A percentile compares a stretch with the other conserved stretches of the same genome.
These are phyloP conservation scores for Potorous gilbertii DNA, from an alignment of 2,797 vertebrate genomes.

Conservation along the genomic window DNA sequence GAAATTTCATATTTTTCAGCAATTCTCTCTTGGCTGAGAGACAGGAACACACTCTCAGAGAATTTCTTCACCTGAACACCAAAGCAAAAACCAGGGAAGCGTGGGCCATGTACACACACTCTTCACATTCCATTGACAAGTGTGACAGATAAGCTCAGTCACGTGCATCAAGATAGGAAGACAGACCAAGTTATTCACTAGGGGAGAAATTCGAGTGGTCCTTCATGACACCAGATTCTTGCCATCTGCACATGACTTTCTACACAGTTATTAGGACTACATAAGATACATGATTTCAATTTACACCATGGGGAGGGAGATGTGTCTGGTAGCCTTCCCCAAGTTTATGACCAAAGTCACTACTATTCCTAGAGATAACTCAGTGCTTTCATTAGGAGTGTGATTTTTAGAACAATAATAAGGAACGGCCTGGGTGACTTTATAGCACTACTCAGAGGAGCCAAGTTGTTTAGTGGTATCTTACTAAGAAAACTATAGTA, in stretches of 20 bases:
- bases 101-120: not conserved
- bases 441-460: not conserved
- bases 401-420: conserved; percentile 28
- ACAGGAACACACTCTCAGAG: conserved; percentile 1
- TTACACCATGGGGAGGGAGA: not conserved
- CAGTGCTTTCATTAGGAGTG: conserved; percentile 31
- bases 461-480: not conserved
- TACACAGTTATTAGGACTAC: conserved; percentile 19
- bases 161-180: not conserved
- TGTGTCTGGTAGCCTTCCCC: conserved; percentile 48
- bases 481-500: not conserved
- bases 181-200: not conserved
- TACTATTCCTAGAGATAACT: not conserved
- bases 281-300: conserved; percentile 48
- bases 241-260: not conserved
- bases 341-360: conserved; percentile 48
- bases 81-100: not conserved
- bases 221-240: not conserved
- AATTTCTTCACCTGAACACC: conserved; percentile 27
- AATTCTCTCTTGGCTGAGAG: conserved; percentile 37
- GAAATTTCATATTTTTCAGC: conserved; percentile 29
- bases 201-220: conserved; percentile 1
- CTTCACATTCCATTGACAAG: not conserved
- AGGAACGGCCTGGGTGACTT: not conserved
- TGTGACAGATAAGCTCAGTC: not conserved